phyloP scores from a whole-genome alignment of 2,113 vertebrate genomes.

The Tringa solitaria region DNA sequence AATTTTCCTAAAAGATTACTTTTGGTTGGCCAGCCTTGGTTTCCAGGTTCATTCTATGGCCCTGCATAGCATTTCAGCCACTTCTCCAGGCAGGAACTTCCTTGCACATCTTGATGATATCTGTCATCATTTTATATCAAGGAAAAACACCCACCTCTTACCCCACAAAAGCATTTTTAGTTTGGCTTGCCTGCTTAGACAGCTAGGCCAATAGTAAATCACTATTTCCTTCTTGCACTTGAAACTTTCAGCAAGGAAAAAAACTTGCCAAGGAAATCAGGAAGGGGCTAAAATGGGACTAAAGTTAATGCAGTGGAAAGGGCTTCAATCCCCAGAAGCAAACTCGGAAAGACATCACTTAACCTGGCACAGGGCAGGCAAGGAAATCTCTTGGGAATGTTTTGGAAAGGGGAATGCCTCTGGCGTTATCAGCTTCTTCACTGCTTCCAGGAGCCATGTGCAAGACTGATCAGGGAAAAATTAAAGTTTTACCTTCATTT shows the following conservation, averaged over 20 bases:
- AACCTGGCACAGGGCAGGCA: background rate
- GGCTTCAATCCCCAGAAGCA: background rate
- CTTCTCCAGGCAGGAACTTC: background rate
- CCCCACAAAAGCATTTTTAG: background rate
- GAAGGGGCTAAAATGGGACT: background rate
- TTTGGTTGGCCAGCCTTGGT: background rate
- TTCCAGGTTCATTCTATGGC: background rate
- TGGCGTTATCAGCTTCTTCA: background rate
- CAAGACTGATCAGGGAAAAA: background rate
- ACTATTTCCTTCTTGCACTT: background rate
- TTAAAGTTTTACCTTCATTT: constrained; percentile 84
- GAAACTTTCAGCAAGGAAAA: background rate
- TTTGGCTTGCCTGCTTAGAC: background rate
- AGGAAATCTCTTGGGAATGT: background rate
- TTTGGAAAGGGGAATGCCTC: background rate
- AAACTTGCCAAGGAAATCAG: background rate
- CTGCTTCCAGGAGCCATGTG: background rate
- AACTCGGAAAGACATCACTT: background rate
- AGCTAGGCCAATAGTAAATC: background rate
- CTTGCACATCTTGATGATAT: background rate
- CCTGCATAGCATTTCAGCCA: background rate
- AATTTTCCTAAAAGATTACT: background rate
- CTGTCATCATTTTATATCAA: background rate
- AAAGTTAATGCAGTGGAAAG: background rate
- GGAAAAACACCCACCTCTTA: background rate